Evolutionary conservation across 1,140 invertebrate species (phyloP).

Genomic region (Papilio glaucus): DNA sequence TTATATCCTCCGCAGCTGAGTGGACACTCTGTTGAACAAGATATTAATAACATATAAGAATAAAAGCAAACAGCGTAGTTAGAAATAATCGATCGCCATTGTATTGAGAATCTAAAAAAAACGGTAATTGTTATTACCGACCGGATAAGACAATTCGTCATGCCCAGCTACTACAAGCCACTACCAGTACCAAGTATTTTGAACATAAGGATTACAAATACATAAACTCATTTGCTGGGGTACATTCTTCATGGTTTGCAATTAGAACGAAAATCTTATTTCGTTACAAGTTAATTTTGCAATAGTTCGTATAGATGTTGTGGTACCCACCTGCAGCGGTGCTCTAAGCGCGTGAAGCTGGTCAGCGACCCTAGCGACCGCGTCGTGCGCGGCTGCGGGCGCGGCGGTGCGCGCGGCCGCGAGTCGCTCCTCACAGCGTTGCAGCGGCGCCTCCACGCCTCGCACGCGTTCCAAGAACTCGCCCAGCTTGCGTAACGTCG

Average conservation of each 20-base stretch:
- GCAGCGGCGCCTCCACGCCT: conserved; percentile 91
- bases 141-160: too few species aligned
- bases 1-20: conserved; percentile 89
- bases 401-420: conserved; percentile 55
- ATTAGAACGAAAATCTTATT: too few species aligned
- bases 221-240: too few species aligned
- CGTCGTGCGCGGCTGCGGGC: conserved; percentile 59
- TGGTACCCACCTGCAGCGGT: conserved; percentile 86
- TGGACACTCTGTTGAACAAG: conserved; percentile 63
- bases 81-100: background rate
- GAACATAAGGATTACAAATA: too few species aligned
- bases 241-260: too few species aligned
- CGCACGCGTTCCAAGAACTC: conserved; percentile 94
- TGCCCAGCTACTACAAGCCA: too few species aligned
- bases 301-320: too few species aligned
- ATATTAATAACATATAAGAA: background rate
- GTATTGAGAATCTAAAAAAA: too few species aligned
- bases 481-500: conserved; percentile 90
- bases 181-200: too few species aligned
- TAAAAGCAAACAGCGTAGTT: background rate
- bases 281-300: too few species aligned
- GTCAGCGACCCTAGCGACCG: conserved; percentile 62
- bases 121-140: too few species aligned
- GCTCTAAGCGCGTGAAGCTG: conserved; percentile 86
- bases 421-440: conserved; percentile 92